Base-by-base conservation (phyloP, 2,888 invertebrate species). In the Rhodophaea formosa region DNA sequence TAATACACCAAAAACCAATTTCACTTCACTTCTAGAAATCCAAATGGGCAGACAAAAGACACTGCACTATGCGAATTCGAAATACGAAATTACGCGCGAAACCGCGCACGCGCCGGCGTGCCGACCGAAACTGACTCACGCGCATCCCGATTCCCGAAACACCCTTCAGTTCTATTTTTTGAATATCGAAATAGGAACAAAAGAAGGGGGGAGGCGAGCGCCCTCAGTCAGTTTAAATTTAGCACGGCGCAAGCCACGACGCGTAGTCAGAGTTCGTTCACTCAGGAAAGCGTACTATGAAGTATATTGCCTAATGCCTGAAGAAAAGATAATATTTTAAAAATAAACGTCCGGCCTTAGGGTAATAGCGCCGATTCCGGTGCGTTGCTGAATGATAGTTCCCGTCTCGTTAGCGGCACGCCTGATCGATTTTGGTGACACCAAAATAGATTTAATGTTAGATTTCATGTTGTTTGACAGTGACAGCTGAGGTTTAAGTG, bases 131-230 rank as follows among this genome's bases (percentile, higher is more conserved):
- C 90, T 90, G 90, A 90, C 81, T 89, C 90, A 89, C 71, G 76
- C 84, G 75, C 86, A 82, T 83, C 84, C 79, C 74, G 78, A 80
- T 81, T 83, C 84, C 79, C 74, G 78, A 80, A 83, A 83, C 86
- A 86, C 87, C 86, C 86, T 84, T 77, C 84, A 68, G 72, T 79
- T 86, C 87, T 87, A 87, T 83, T 82, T 84, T 89, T 88, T 82
- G 89, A 88, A 83, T 75, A 83, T 82, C 81, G 79, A 84, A 89
- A 90, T 84, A 89, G 85, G 86, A 91, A 90, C 89, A 90, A 91
- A 90, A 89, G 88, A 84, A 89, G 86, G 77, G 84, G 86, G 88
- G 86, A 86, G 83, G 71, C 84, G 81, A 79, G 84, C 86, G 88
- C 89, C 89, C 88, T 86, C 86, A 72, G 81, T 71, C 35, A 67